phyloP scores from a whole-genome alignment of 2,797 vertebrate genomes.

The Otus scops region DNA sequence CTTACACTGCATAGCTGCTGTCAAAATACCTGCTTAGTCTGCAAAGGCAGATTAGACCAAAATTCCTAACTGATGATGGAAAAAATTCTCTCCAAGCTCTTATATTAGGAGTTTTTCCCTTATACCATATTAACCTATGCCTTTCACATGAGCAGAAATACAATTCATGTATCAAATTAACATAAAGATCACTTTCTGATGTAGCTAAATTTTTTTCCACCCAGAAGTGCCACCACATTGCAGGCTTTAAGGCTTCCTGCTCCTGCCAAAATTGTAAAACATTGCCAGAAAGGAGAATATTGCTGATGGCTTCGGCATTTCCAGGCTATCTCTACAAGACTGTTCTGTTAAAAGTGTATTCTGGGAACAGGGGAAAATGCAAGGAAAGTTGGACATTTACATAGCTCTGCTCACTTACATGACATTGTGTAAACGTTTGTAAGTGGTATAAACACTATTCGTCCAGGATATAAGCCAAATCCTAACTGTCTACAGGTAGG shows the following conservation, averaged over 20 bases:
- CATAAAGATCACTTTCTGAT: not conserved
- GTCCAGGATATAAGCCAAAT: conserved; percentile 50
- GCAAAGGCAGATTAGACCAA: not conserved
- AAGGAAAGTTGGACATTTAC: not conserved
- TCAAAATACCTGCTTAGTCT: not conserved
- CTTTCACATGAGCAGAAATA: not conserved
- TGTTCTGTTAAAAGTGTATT: not conserved
- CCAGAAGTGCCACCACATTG: not conserved
- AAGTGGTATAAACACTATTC: conserved; percentile 27
- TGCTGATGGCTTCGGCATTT: not conserved
- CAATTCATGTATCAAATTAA: not conserved
- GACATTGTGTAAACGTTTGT: not conserved
- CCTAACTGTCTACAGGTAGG: conserved; percentile 40
- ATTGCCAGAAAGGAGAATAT: not conserved
- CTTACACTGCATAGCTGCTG: not conserved
- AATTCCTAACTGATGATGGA: not conserved
- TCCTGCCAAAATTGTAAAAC: not conserved
- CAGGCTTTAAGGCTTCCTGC: not conserved
- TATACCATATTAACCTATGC: not conserved
- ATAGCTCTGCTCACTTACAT: not conserved
- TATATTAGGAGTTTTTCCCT: not conserved
- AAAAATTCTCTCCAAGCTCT: not conserved
- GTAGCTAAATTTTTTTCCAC: not conserved
- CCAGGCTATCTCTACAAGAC: not conserved
- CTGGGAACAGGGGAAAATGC: not conserved